Conservation (phyloP, 2,888 invertebrate genomes). For the Acanthosepion pharaonis region DNA sequence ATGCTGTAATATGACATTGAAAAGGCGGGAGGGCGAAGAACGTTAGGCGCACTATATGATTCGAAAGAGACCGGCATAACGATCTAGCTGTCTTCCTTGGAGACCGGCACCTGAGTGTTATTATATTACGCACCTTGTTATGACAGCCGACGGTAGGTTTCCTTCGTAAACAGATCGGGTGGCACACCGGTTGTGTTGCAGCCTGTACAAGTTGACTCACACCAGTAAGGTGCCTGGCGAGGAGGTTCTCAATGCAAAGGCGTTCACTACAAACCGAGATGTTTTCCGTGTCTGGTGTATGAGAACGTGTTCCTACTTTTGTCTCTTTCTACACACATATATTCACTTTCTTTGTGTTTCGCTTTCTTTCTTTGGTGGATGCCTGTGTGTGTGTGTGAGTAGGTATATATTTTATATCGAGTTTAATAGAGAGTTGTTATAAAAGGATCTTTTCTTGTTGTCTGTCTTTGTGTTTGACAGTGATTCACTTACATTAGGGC, state of each 20-base stretch:
- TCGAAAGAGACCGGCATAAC: neutral
- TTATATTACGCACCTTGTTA: neutral
- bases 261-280: neutral
- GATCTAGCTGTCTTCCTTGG: neutral
- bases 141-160: slow-evolving; percentile 21
- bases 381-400: neutral
- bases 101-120: neutral
- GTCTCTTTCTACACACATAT: neutral
- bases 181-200: neutral
- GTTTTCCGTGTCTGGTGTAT: too few species aligned
- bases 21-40: neutral
- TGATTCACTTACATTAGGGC: neutral
- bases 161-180: neutral
- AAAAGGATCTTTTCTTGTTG: neutral
- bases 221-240: neutral
- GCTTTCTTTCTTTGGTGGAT: neutral
- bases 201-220: neutral
- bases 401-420: neutral
- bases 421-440: too few species aligned
- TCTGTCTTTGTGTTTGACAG: neutral
- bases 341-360: neutral
- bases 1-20: neutral
- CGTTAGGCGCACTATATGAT: neutral
- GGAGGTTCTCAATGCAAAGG: neutral
- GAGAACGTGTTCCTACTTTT: neutral